A percentile compares a stretch with the other conserved stretches of the same genome.
These are phyloP conservation scores for Bufo gargarizans DNA, from an alignment of 2,113 vertebrate genomes.

Conservation along the genomic window DNA sequence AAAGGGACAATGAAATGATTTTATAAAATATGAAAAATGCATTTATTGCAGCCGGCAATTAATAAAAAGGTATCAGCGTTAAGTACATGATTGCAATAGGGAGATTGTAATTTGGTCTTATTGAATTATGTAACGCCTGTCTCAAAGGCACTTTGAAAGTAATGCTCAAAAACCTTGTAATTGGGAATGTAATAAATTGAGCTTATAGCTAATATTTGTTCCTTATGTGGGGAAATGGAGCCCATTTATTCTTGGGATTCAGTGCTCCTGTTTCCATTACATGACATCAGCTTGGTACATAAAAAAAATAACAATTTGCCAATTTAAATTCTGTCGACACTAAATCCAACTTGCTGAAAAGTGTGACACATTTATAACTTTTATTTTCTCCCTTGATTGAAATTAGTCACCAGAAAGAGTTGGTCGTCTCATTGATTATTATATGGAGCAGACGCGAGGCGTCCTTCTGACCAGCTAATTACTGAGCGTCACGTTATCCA, in stretches of 20 bases:
- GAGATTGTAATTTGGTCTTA: neutral
- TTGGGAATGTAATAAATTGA: neutral
- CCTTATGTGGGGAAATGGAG: neutral
- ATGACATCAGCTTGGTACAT: neutral
- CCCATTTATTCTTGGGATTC: neutral
- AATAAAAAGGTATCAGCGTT: neutral
- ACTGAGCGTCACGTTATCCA: constrained; percentile 34
- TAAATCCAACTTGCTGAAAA: constrained; percentile 23
- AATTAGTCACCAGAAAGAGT: constrained; percentile 39
- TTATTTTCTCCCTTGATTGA: constrained; percentile 25
- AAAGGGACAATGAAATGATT: neutral
- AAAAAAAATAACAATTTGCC: neutral
- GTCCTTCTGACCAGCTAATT: constrained; percentile 52
- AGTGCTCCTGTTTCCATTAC: neutral
- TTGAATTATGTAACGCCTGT: constrained; percentile 1
- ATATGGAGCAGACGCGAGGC: constrained; percentile 2
- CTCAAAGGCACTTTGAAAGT: constrained; percentile 21
- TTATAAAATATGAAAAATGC: neutral
- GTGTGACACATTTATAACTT: constrained; percentile 12
- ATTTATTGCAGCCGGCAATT: neutral
- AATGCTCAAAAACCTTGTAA: neutral
- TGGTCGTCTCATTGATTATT: constrained; percentile 41
- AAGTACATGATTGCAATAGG: neutral
- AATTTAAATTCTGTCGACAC: neutral
- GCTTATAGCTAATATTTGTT: neutral